Conservation (phyloP, 2,888 invertebrate genomes). For the Ligdia adustata region DNA sequence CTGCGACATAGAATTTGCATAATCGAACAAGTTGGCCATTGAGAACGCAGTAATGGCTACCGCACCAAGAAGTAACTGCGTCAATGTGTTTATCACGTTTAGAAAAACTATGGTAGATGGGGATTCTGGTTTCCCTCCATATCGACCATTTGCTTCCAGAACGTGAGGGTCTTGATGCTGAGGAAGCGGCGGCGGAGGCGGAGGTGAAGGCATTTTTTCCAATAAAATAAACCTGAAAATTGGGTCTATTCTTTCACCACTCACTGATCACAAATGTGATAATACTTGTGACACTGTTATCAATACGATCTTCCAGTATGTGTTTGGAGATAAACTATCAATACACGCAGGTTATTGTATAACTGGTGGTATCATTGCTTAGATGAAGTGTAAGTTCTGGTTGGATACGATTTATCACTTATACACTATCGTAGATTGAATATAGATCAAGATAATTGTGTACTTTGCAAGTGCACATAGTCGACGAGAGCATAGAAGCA, state of each 20-base stretch:
- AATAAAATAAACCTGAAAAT: not conserved
- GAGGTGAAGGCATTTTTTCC: slow-evolving; percentile 32
- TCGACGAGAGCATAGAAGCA: too few species aligned
- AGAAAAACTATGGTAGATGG: slow-evolving; percentile 35
- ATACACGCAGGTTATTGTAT: not conserved
- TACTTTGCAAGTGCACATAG: too few species aligned
- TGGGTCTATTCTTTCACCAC: not conserved
- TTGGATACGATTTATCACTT: too few species aligned
- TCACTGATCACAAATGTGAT: slow-evolving; percentile 9
- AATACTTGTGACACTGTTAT: not conserved
- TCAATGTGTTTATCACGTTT: slow-evolving; percentile 45
- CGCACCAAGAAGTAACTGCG: slow-evolving; percentile 50
- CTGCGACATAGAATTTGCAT: slow-evolving; percentile 25
- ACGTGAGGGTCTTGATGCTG: slow-evolving; percentile 19
- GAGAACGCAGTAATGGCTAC: slow-evolving; percentile 44
- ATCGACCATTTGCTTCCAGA: slow-evolving; percentile 33
- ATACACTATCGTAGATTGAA: too few species aligned
- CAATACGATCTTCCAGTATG: slow-evolving; percentile 5
- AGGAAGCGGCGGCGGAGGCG: slow-evolving; percentile 27
- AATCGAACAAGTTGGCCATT: slow-evolving; percentile 24
- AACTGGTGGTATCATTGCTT: not conserved
- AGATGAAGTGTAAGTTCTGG: too few species aligned
- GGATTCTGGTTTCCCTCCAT: slow-evolving; percentile 24
- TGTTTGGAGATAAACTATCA: slow-evolving; percentile 13
- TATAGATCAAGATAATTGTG: too few species aligned